Evolutionary conservation across 2,113 vertebrate genomes (phyloP).

Genomic region (Leptobrachium leishanense): DNA sequence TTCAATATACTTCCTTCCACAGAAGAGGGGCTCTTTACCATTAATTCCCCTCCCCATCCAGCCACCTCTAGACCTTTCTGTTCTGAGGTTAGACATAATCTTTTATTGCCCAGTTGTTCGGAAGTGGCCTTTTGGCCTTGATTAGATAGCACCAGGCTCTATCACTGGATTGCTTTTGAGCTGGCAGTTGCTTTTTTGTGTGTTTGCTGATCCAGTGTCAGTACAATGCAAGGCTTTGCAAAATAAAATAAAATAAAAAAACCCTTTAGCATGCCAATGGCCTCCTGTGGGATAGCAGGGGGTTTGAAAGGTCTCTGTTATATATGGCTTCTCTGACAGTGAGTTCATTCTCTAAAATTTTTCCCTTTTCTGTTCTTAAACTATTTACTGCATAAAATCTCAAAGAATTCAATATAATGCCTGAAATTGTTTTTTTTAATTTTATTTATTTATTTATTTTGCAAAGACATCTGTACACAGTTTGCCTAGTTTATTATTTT

Average conservation of each 20-base stretch:
- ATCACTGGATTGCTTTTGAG: slow-evolving; percentile 86
- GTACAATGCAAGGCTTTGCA: slow-evolving; percentile 88
- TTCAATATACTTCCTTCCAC: slow-evolving; percentile 89
- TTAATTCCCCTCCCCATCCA: slow-evolving; percentile 52
- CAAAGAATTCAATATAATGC: slow-evolving; percentile 25
- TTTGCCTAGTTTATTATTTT: no score
- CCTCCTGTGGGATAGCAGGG: slow-evolving; percentile 54
- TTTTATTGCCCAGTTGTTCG: slow-evolving; percentile 99
- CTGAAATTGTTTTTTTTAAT: background rate
- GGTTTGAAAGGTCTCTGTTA: slow-evolving; percentile 53
- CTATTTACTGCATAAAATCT: slow-evolving; percentile 27
- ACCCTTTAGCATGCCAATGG: slow-evolving; percentile 66
- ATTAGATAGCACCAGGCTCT: slow-evolving; percentile 95
- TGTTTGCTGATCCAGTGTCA: slow-evolving; percentile 82
- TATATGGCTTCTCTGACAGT: slow-evolving; percentile 15
- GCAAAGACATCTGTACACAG: no score
- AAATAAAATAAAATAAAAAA: slow-evolving; percentile 28
- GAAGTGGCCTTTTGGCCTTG: slow-evolving; percentile 99
- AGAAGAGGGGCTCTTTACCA: slow-evolving; percentile 71
- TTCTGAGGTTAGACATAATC: slow-evolving; percentile 93
- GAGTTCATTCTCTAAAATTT: slow-evolving; percentile 1
- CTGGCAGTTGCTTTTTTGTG: slow-evolving; percentile 71
- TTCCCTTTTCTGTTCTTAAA: slow-evolving; percentile 22
- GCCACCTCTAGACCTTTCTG: slow-evolving; percentile 77
- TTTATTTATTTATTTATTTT: no score